Conservation (phyloP, 53 echinoderm and acorn worm species). For the Paracentrotus lividus region DNA sequence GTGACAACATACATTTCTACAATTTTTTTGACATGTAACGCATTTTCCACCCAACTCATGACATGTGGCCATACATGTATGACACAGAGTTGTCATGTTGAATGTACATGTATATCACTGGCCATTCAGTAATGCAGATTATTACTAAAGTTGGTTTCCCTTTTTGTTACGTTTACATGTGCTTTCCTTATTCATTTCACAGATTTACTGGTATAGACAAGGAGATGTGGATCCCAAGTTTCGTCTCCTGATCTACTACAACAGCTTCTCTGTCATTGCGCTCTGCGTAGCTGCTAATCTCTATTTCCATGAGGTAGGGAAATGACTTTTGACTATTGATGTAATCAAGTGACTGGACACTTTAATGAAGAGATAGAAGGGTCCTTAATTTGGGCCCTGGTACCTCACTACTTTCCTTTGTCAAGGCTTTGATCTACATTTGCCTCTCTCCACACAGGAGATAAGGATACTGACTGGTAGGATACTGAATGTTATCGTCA, state of each 20-base stretch:
- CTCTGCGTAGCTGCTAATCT: conserved; percentile 92
- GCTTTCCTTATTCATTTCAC: conserved; percentile 1
- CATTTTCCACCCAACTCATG: no score
- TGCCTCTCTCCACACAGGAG: not conserved
- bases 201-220: conserved; percentile 99
- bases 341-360: not conserved
- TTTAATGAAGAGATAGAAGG: not conserved
- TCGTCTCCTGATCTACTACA: conserved; percentile 91
- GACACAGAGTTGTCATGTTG: no score
- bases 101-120: no score
- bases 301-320: conserved; percentile 80
- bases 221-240: conserved; percentile 97
- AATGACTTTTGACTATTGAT: not conserved
- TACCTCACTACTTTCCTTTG: not conserved
- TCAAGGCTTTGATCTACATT: not conserved
- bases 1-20: no score
- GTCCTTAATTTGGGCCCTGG: not conserved
- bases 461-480: not conserved
- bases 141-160: no score
- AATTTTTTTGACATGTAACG: no score
- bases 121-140: no score
- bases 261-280: conserved; percentile 84
- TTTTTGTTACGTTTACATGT: no score
- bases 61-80: no score
- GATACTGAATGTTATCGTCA: not conserved